A percentile compares a stretch with the other conserved stretches of the same genome.
Evolutionary conservation across 2,797 vertebrate species (phyloP).

Genomic region (Sebastes variabilis): DNA sequence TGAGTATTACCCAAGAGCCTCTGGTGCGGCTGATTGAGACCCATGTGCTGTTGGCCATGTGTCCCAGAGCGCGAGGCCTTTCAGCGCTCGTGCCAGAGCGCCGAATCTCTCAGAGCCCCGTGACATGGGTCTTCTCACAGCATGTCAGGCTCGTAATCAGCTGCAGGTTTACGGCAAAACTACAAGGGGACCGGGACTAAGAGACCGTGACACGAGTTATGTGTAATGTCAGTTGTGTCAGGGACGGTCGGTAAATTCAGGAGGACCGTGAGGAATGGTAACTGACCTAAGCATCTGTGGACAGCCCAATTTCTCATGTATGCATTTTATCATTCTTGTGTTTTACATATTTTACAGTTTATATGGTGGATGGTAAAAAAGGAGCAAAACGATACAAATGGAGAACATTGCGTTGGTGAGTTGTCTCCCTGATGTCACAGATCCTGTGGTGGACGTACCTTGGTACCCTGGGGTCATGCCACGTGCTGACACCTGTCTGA

Average conservation of each 20-base stretch:
- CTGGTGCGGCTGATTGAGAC: conserved; percentile 30
- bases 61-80: conserved; percentile 9
- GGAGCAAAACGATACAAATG: background rate
- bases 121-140: conserved; percentile 41
- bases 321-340: background rate
- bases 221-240: background rate
- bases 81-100: conserved; percentile 5
- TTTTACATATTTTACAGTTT: background rate
- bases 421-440: background rate
- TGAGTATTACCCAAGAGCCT: conserved; percentile 7
- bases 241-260: background rate
- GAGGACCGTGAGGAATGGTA: background rate
- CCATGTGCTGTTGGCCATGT: conserved; percentile 19
- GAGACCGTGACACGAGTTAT: background rate
- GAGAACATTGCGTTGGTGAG: background rate
- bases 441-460: conserved; percentile 79
- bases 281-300: background rate
- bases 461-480: conserved; percentile 97
- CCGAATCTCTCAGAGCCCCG: background rate
- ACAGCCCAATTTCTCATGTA: background rate
- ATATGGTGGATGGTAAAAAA: background rate
- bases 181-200: background rate
- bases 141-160: conserved; percentile 34
- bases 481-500: conserved; percentile 98
- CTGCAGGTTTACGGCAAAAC: conserved; percentile 24